Percentiles rank a stretch among this genome's conserved stretches.
These are phyloP conservation scores for Beroe forskalii DNA, from an alignment of 37 sponge, comb jelly and placozoan genomes.

Conservation along the genomic window DNA sequence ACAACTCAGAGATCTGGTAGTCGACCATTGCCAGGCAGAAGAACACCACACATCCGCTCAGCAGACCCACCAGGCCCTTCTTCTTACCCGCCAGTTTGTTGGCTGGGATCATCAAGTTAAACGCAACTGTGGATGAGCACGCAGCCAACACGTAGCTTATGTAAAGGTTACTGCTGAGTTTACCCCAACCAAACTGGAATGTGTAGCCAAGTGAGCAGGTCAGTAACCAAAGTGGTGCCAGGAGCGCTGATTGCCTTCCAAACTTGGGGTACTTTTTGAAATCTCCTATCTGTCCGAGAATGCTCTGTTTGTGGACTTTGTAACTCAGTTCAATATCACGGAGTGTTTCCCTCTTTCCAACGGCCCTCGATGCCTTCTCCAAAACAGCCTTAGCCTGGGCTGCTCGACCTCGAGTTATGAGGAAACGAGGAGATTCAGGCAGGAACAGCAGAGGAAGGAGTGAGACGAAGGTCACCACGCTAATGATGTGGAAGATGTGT, in stretches of 20 bases:
- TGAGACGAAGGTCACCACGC: neutral
- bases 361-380: neutral
- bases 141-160: neutral
- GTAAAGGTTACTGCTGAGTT: constrained; percentile 3
- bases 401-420: neutral
- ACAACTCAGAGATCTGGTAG: neutral
- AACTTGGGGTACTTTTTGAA: constrained; percentile 22
- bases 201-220: constrained; percentile 18
- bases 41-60: neutral
- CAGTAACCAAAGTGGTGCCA: neutral
- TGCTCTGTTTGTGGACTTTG: neutral
- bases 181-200: constrained; percentile 14
- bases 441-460: neutral
- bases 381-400: neutral
- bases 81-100: neutral
- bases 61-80: neutral
- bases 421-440: constrained; percentile 7
- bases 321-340: neutral
- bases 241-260: neutral
- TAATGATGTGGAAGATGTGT: constrained; percentile 18
- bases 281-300: neutral
- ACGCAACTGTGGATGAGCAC: neutral
- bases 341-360: neutral
- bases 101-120: neutral
- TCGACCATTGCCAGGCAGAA: constrained; percentile 29